Percentiles rank a stretch among this genome's conserved stretches.
Evolutionary conservation across 1,140 invertebrate genomes (phyloP).

Genomic region (Neuroterus valhalla): DNA sequence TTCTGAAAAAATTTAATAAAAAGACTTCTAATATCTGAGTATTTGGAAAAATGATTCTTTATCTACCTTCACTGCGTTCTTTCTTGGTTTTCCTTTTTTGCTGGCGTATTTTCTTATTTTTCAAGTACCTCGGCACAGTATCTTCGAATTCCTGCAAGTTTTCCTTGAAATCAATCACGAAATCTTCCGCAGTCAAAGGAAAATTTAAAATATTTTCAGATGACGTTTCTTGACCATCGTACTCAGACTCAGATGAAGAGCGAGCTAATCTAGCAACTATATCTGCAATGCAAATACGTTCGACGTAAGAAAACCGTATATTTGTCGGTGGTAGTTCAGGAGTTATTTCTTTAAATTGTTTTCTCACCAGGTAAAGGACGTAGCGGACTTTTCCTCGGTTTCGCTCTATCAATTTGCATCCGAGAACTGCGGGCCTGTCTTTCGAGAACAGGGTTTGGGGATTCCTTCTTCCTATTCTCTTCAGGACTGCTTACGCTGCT

Average conservation of each 20-base stretch:
- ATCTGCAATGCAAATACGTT: slow-evolving; percentile 50
- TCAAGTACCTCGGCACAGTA: slow-evolving; percentile 68
- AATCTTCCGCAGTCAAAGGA: slow-evolving; percentile 54
- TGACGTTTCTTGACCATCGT: slow-evolving; percentile 50
- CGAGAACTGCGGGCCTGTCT: slow-evolving; percentile 53
- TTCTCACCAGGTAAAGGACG: slow-evolving; percentile 72
- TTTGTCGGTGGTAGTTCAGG: no score
- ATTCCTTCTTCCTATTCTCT: slow-evolving; percentile 49
- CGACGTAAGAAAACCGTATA: slow-evolving; percentile 15
- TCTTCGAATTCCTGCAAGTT: slow-evolving; percentile 74
- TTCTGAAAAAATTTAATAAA: slow-evolving; percentile 51
- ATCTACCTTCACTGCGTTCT: slow-evolving; percentile 52
- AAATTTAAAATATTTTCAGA: slow-evolving; percentile 37
- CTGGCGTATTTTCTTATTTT: slow-evolving; percentile 64
- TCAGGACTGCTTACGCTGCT: slow-evolving; percentile 29
- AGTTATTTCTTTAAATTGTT: neutral
- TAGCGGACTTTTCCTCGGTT: slow-evolving; percentile 74
- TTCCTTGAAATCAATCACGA: slow-evolving; percentile 72
- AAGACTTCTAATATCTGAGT: neutral
- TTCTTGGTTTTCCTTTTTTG: slow-evolving; percentile 74
- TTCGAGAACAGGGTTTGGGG: slow-evolving; percentile 44
- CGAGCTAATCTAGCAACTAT: slow-evolving; percentile 61
- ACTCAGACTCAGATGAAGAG: slow-evolving; percentile 67
- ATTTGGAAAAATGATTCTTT: neutral
- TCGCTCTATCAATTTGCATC: slow-evolving; percentile 73